Conservation (phyloP, 37 sponge, comb jelly and placozoan species). For the Spongia lamella region DNA sequence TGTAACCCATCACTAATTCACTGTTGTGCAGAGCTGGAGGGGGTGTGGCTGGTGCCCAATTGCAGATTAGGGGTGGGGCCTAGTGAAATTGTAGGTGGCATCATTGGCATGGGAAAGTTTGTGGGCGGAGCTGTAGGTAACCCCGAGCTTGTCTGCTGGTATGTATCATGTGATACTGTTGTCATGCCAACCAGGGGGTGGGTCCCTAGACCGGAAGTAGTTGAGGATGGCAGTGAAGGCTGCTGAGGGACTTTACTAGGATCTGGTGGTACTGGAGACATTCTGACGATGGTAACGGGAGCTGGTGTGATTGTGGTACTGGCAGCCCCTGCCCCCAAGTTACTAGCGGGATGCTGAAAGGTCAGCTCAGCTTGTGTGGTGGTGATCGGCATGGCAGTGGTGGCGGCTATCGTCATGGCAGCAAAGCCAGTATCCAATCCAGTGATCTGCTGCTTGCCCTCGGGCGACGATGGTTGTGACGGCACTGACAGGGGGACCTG, state of each 20-base stretch:
- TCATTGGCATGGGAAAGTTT: constrained; percentile 6
- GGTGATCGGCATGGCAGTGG: not conserved
- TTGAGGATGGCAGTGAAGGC: too few species aligned
- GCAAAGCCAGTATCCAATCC: not conserved
- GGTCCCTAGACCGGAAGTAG: too few species aligned
- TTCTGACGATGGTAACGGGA: constrained; percentile 37
- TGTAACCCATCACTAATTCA: too few species aligned
- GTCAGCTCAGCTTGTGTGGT: not conserved
- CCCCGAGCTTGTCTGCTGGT: constrained; percentile 14
- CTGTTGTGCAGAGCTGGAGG: too few species aligned
- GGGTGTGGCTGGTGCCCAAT: too few species aligned
- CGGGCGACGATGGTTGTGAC: constrained; percentile 62
- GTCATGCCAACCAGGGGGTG: too few species aligned
- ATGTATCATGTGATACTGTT: too few species aligned
- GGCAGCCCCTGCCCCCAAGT: not conserved
- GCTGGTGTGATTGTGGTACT: constrained; percentile 34
- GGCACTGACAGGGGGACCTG: constrained; percentile 78
- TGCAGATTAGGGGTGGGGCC: constrained; percentile 24
- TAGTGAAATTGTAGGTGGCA: constrained; percentile 50
- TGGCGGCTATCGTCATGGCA: not conserved
- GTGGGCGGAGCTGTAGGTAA: constrained; percentile 47
- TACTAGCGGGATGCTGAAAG: not conserved
- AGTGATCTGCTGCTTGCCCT: not conserved
- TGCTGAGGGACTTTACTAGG: too few species aligned
- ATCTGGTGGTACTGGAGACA: not conserved